A percentile compares a stretch with the other conserved stretches of the same genome.
Evolutionary conservation across 2,888 invertebrate species (phyloP).

Genomic region (Omphaloscelis lunosa): DNA sequence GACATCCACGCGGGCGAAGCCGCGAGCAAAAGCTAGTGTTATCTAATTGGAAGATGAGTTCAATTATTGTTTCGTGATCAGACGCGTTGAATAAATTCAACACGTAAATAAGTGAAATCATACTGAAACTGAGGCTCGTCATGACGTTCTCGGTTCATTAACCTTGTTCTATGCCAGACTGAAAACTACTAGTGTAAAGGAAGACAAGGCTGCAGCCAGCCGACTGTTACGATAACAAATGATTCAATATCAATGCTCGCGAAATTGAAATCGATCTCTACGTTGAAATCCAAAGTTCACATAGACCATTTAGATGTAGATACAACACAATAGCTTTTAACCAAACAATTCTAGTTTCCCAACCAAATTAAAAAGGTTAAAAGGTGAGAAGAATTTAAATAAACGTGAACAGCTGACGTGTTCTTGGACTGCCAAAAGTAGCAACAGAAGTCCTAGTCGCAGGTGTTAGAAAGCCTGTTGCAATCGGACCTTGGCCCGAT

Average conservation of each 20-base stretch:
- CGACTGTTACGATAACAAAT: constrained; percentile 81
- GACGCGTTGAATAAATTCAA: constrained; percentile 73
- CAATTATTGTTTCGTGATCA: constrained; percentile 80
- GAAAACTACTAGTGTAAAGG: constrained; percentile 80
- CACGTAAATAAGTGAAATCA: constrained; percentile 86
- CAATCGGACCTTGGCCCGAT: constrained; percentile 86
- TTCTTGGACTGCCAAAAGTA: constrained; percentile 77
- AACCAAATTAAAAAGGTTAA: constrained; percentile 85
- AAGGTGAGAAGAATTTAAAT: constrained; percentile 87
- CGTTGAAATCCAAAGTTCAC: constrained; percentile 46
- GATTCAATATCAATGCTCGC: constrained; percentile 76
- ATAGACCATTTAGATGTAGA: constrained; percentile 52
- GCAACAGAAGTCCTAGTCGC: constrained; percentile 79
- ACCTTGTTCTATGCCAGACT: constrained; percentile 80
- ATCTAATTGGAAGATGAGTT: constrained; percentile 75
- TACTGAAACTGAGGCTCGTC: constrained; percentile 77
- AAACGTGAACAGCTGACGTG: constrained; percentile 74
- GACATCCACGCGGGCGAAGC: no score
- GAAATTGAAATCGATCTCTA: constrained; percentile 59
- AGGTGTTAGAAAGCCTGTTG: constrained; percentile 89
- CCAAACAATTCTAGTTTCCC: constrained; percentile 75
- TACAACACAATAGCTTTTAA: constrained; percentile 75
- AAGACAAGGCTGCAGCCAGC: constrained; percentile 84
- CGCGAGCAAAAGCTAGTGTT: no score
- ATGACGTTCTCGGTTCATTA: constrained; percentile 83